phyloP scores from a whole-genome alignment of 1,140 invertebrate genomes.

The Heterodera schachtii region DNA sequence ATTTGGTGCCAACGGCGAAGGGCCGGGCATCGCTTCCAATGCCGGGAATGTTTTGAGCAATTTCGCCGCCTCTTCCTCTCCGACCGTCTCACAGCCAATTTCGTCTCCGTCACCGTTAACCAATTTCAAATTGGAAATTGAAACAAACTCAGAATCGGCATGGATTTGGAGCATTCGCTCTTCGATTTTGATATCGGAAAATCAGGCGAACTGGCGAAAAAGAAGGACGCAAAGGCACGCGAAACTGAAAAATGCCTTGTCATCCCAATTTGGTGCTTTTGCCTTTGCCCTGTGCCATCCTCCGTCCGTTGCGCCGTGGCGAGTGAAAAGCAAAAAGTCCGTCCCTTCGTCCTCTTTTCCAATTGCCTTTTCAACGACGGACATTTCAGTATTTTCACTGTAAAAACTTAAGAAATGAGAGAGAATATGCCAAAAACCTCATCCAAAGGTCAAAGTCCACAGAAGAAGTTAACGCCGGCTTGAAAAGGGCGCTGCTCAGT shows the following conservation, averaged over 20 bases:
- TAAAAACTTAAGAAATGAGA: background rate
- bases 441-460: constrained; percentile 42
- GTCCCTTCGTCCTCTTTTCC: background rate
- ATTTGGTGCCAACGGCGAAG: background rate
- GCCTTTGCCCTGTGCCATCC: constrained; percentile 28
- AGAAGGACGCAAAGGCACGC: constrained; percentile 37
- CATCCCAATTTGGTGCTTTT: constrained; percentile 6
- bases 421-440: constrained; percentile 6
- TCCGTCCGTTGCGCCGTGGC: constrained; percentile 25
- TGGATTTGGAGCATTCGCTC: background rate
- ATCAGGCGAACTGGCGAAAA: constrained; percentile 27
- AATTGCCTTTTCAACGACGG: constrained; percentile 23
- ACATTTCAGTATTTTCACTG: constrained; percentile 31
- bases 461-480: constrained; percentile 29
- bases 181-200: constrained; percentile 18
- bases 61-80: background rate
- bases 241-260: constrained; percentile 25
- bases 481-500: constrained; percentile 30
- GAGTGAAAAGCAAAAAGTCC: constrained; percentile 24
- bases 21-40: background rate
- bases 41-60: background rate
- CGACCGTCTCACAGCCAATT: constrained; percentile 34
- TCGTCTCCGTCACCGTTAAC: constrained; percentile 36
- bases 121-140: constrained; percentile 31
- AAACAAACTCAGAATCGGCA: constrained; percentile 21